These are phyloP conservation scores for Andrena marginata DNA, from an alignment of 2,888 invertebrate species.

Conservation along the genomic window DNA sequence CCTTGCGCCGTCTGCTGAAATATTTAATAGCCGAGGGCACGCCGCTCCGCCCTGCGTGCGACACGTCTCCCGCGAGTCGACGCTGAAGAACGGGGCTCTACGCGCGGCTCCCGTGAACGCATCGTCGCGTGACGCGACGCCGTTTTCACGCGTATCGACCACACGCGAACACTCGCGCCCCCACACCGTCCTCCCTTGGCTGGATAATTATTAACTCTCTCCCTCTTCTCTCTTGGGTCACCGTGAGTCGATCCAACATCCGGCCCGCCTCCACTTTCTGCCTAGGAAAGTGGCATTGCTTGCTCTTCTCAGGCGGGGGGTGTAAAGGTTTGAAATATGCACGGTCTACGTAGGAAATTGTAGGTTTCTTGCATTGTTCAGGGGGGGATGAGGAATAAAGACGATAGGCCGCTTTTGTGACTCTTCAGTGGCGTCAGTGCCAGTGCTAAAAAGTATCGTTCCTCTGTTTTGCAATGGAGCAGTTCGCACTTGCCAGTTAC, in stretches of 20 bases:
- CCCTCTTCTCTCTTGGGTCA: not conserved
- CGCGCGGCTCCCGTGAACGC: slow-evolving; percentile 13
- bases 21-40: slow-evolving; percentile 59
- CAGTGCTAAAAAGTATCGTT: no score
- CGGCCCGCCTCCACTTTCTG: no score
- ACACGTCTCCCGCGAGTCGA: not conserved
- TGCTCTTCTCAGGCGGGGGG: no score
- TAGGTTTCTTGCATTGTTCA: no score
- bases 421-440: no score
- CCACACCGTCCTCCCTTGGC: not conserved
- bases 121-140: slow-evolving; percentile 24
- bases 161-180: slow-evolving; percentile 21
- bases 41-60: slow-evolving; percentile 18
- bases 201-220: slow-evolving; percentile 7
- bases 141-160: slow-evolving; percentile 29
- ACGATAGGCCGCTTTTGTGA: no score
- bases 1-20: slow-evolving; percentile 50
- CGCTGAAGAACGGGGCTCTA: slow-evolving; percentile 1
- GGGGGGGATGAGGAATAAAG: no score
- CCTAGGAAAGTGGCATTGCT: no score
- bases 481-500: no score
- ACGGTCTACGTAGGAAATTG: no score
- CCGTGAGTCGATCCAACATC: not conserved
- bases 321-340: no score
- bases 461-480: no score